Evolutionary conservation across 2,888 invertebrate species (phyloP), one percentile per base, ranked within the genome.

Genomic region (Melanargia galathea): DNA sequence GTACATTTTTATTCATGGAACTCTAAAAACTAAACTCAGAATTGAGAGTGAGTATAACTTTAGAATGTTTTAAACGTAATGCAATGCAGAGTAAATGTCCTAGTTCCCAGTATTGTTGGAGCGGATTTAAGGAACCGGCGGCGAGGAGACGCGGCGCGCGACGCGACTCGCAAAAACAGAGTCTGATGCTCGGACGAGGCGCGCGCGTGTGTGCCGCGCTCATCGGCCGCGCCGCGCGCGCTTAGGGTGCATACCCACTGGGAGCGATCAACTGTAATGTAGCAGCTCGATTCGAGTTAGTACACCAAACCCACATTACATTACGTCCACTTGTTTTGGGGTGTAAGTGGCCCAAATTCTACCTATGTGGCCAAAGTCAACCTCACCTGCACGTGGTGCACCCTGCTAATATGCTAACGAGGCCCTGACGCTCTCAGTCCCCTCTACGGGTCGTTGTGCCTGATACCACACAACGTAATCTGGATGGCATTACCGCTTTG

Each of bases 101-200:
- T 86, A 84, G 82, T 87, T 90, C 87, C 75, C 78, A 81, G 87
- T 89, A 88, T 87, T 77, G 82, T 75, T 75, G 79, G 79, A 77
- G 78, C 73, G 73, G 77, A 77, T 83, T 86, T 83, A 79, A 81
- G 78, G 81, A 84, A 82, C 79, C 73, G 80, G 73, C 81, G 79
- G 73, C 80, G 77, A 77, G 78, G 77, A 76, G 80, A 67, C 80
- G 76, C 76, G 80, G 79, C 84, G 86, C 82, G 82, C 84, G 84
- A 78, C 88, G 82, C 82, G 84, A 83, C 86, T 84, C 74, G 76
- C 89, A 90, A 90, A 89, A 90, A 90, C 87, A 79, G 75, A 73
- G 88, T 83, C 85, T 84, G 82, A 74, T 80, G 78, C 78, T 68
- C 75, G 75, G 75, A 70, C 76, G 77, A 72, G 71, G 75, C 73